Evolutionary conservation across 2,888 invertebrate genomes (phyloP), one percentile per base, ranked within the genome.

Genomic region (Sinhomidia bicolor): DNA sequence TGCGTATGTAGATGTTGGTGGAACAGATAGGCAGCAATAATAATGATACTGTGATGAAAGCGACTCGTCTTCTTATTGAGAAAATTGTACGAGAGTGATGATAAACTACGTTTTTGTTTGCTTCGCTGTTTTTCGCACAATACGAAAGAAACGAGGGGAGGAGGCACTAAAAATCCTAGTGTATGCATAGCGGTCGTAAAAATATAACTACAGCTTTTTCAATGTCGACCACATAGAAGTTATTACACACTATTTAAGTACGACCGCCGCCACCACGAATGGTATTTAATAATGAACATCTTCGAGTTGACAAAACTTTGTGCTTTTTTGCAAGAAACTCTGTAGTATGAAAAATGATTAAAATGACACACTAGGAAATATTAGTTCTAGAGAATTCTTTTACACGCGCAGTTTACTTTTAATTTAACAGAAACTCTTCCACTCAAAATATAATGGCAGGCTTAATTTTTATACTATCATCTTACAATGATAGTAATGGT

Each of bases 51-150:
- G 44, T 47, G 44, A 47, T 47, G 44, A 47, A 47, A 47, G 44
- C 36, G 44, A 47, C 7, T 9, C 44, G 44, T 47, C 44, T 47
- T 47, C 44, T 47, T 47, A 47, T 47, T 47, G 44, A 47, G 10
- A 47, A 47, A 17, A 54, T 54, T 20, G 17, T 54, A 54, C 1
- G 60, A n/a, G 26, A 17, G 9, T 60, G 26, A n/a, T 29, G 62
- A 14, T n/a, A n/a, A 65, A 32, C n/a, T 65, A 32, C 60, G 65
- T 1, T 14, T n/a, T 65, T 29, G 65, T 65, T 65, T 65, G 65
- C n/a, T 65, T 32, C 9, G 14, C 32, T 65, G 4, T 65, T 65
- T 29, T 29, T 29, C 12, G n/a, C 7, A 32, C 5, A n/a, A 14
- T 5, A 60, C 2, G 26, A 60, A 17, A 6, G 7, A 4, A 1